These are phyloP conservation scores for Montipora foliosa DNA, from an alignment of 64 coral and sea anemone species.

Conservation along the genomic window DNA sequence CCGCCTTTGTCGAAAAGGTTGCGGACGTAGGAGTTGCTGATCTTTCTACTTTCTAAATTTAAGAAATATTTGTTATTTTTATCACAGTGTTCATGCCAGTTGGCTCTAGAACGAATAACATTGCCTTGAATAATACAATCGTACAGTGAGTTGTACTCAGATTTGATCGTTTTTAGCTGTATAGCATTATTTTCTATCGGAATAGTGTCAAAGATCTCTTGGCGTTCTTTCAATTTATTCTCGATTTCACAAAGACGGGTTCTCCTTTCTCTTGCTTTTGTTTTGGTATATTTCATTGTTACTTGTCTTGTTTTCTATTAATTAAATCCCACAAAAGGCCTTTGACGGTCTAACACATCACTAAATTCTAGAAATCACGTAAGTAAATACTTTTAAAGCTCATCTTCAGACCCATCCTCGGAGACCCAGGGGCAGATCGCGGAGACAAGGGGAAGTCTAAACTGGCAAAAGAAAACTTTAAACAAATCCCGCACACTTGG, in stretches of 20 bases:
- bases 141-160: neutral
- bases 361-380: too few species aligned
- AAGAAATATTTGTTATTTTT: neutral
- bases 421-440: too few species aligned
- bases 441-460: too few species aligned
- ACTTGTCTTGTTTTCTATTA: neutral
- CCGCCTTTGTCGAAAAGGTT: neutral
- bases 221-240: too few species aligned
- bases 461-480: too few species aligned
- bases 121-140: conserved; percentile 2
- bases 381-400: too few species aligned
- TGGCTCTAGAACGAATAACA: neutral
- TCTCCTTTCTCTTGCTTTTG: too few species aligned
- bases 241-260: too few species aligned
- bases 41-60: neutral
- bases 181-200: neutral
- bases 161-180: neutral
- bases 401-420: too few species aligned
- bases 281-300: conserved; percentile 32
- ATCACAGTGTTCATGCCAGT: conserved; percentile 21
- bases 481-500: too few species aligned
- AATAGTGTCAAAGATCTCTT: neutral
- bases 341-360: neutral
- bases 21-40: neutral
- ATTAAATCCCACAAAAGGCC: neutral